Evolutionary conservation across 2,113 vertebrate genomes (phyloP).

Genomic region (Calidris pugnax): DNA sequence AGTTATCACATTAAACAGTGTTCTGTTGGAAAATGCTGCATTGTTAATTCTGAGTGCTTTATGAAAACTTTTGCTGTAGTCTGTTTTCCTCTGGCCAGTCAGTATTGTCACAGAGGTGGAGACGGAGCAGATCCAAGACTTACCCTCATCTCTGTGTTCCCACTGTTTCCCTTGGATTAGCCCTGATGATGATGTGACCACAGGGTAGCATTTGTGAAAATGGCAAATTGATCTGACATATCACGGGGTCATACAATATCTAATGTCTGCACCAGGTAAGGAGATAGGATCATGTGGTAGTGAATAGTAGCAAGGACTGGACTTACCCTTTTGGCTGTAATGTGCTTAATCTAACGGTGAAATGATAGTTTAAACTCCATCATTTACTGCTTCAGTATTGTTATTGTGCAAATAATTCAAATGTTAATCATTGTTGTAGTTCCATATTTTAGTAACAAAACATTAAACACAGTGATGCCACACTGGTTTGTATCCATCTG

Average conservation of each 20-base stretch:
- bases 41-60: not conserved
- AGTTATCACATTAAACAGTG: not conserved
- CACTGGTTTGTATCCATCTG: not conserved
- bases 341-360: not conserved
- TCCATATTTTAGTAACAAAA: not conserved
- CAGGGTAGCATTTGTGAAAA: not conserved
- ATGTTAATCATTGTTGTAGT: not conserved
- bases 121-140: not conserved
- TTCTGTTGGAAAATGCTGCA: not conserved
- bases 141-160: not conserved
- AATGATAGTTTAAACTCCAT: not conserved
- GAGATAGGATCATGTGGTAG: not conserved
- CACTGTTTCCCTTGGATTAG: not conserved
- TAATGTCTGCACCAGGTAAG: not conserved
- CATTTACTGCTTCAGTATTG: not conserved
- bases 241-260: too few relatives aligned
- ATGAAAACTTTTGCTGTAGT: not conserved
- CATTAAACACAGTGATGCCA: not conserved
- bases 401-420: not conserved
- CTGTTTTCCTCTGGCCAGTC: not conserved
- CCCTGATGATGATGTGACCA: too few relatives aligned
- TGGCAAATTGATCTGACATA: not conserved
- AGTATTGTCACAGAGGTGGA: not conserved
- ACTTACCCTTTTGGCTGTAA: not conserved
- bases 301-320: not conserved